phyloP scores from a whole-genome alignment of 2,113 vertebrate species.

The Atlantisia rogersi region DNA sequence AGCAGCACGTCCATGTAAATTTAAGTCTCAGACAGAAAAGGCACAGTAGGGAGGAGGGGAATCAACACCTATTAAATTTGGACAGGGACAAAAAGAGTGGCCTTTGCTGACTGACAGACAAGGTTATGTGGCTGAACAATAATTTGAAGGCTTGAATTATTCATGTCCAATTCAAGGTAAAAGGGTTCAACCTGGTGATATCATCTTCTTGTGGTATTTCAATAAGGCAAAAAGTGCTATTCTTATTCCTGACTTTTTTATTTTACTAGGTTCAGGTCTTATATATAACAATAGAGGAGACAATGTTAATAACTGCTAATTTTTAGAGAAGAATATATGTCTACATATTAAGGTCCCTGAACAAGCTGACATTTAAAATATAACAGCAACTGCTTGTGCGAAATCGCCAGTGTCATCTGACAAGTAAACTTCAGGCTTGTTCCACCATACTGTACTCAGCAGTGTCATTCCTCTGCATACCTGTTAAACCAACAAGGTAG shows the following conservation, averaged over 20 bases:
- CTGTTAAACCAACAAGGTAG: background rate
- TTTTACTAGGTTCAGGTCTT: background rate
- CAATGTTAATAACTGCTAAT: background rate
- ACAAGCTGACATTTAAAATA: background rate
- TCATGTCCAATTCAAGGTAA: slow-evolving; percentile 50
- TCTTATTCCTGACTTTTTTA: background rate
- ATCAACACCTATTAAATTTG: slow-evolving; percentile 42
- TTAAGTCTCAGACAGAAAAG: slow-evolving; percentile 24
- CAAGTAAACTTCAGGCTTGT: background rate
- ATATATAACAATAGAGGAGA: background rate
- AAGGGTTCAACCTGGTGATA: slow-evolving; percentile 27
- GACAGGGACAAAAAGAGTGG: background rate
- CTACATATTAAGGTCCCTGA: background rate
- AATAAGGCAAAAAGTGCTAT: background rate
- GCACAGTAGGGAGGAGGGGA: background rate
- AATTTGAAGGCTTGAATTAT: slow-evolving; percentile 64
- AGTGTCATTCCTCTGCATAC: background rate
- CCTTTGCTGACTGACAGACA: slow-evolving; percentile 50
- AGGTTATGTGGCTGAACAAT: slow-evolving; percentile 50
- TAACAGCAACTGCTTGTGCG: background rate
- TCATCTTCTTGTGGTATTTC: background rate
- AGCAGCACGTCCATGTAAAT: background rate
- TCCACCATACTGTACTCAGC: background rate
- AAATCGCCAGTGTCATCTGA: background rate
- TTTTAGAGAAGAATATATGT: background rate